Percentiles rank a stretch among this genome's conserved stretches.
Evolutionary conservation across 2,888 invertebrate genomes (phyloP).

Genomic region (Limulus polyphemus): DNA sequence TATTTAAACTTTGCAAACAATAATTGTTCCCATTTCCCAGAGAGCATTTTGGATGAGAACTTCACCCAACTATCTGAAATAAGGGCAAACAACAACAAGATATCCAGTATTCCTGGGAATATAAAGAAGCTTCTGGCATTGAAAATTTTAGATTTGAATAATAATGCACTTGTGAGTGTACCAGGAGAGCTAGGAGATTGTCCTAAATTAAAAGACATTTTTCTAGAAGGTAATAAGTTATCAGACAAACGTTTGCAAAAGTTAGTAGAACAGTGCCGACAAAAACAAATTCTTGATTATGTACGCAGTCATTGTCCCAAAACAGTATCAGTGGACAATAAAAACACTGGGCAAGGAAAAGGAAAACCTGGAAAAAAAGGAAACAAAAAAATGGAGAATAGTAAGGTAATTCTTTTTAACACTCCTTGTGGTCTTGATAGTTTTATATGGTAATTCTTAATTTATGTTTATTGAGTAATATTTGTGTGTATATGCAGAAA

Average conservation of each 20-base stretch:
- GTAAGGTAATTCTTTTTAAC: constrained; percentile 4
- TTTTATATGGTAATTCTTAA: no score
- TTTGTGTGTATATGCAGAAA: no score
- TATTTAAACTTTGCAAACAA: constrained; percentile 55
- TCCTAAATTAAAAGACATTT: constrained; percentile 60
- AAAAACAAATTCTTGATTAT: constrained; percentile 64
- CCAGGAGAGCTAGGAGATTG: constrained; percentile 57
- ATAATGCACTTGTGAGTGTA: constrained; percentile 51
- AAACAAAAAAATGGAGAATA: constrained; percentile 32
- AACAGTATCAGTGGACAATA: constrained; percentile 10
- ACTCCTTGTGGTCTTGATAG: neutral
- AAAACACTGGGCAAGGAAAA: constrained; percentile 32
- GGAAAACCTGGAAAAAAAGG: constrained; percentile 31
- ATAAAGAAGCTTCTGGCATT: constrained; percentile 48
- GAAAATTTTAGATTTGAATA: constrained; percentile 55
- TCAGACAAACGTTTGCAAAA: constrained; percentile 59
- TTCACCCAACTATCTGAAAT: constrained; percentile 49
- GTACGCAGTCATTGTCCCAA: constrained; percentile 50
- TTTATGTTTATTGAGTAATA: no score
- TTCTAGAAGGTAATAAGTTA: constrained; percentile 59
- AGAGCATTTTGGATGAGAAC: constrained; percentile 41
- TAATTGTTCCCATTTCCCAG: constrained; percentile 44
- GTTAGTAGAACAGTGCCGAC: constrained; percentile 54
- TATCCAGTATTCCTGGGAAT: constrained; percentile 48
- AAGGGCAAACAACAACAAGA: constrained; percentile 51